Base-by-base conservation (phyloP, 1,140 invertebrate species). In the Fopius arisanus region DNA sequence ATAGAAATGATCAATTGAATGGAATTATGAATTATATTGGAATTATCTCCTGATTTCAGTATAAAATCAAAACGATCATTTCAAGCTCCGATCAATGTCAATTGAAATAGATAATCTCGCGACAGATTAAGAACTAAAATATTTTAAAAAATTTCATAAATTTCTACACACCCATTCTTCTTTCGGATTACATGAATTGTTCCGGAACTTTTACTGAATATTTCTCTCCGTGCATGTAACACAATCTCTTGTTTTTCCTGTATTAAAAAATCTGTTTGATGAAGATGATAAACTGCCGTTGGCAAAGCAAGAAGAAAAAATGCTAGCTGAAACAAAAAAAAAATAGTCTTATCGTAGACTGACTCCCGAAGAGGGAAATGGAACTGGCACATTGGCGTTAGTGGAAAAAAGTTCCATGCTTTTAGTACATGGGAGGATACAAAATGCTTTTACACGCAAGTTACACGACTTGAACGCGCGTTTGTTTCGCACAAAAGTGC, bases 381-480 rank as follows among this genome's bases (percentile, higher is more conserved):
- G 28, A 62, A 62, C 54, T 28, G 23, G 54, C 21, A 14, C 54
- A 62, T 12, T 29, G 12, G 54, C 21, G 23, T 62, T 62, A 62
- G 54, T 62, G 1, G 28, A 62, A 62, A 62, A 62, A 62, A 28
- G 28, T 28, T 62, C 6, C 6, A 62, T 62, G 28, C 28, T 62
- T 28, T 62, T 28, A 28, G 14, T 62, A 29, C 21, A 29, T 51
- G 54, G 21, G 26, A 62, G 28, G 14, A 62, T 48, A 48, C 43
- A 48, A 62, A 26, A 62, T 62, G 54, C 54, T 62, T 62, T 62
- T 62, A 62, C 54, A 62, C 23, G 28, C 28, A 62, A 62, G 54
- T 62, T 29, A 62, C 23, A 62, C 54, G 28, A 62, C 54, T 62
- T 62, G 54, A 62, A 62, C 14, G 43, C n/a, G 43, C 54, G 23